Evolutionary conservation across 1,140 invertebrate species (phyloP), one percentile per base, ranked within the genome.

Genomic region (Solenopsis invicta): DNA sequence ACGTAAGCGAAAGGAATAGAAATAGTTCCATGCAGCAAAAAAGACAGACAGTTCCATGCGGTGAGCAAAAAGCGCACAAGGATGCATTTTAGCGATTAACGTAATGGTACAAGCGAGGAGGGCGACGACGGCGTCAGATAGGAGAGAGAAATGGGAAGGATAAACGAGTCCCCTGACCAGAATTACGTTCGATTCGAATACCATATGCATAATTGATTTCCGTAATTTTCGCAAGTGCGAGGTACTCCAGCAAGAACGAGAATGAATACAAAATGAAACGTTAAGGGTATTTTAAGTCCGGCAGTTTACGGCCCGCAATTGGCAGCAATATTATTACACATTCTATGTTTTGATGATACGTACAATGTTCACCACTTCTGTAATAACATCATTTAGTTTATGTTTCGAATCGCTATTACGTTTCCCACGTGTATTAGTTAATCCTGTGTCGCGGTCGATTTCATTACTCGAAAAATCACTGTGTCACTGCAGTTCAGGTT

Each of bases 131-230:
- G 41, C n/a, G 24, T 13, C 41, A 9, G 18, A 52, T 64, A 45
- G 16, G 4, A 29, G 54, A 37, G 4, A 6, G 6, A 5, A 37
- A 61, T 4, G 18, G 16, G 8, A 21, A 21, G 34, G 18, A 62
- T 50, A 80, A 52, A n/a, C 29, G 13, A 54, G 4, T 54, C 48
- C 21, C 34, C 13, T 62, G 21, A 54, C 37, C 34, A 64, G 34
- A 78, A 78, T 71, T 56, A 80, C 61, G 56, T 41, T 50, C 59
- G 45, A n/a, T 66, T 37, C 61, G 21, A 81, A 81, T 56, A 21
- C 8, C n/a, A 21, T 37, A 66, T 69, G 77, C 52, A 80, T 69
- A 69, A 69, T 69, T 54, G 64, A 69, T 54, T 37, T 1, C n/a
- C 62, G 13, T 69, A 69, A 80, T 80, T 80, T 80, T 29, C 45